phyloP scores from a whole-genome alignment of 2,888 invertebrate genomes.

The Stenotaenia linearis region DNA sequence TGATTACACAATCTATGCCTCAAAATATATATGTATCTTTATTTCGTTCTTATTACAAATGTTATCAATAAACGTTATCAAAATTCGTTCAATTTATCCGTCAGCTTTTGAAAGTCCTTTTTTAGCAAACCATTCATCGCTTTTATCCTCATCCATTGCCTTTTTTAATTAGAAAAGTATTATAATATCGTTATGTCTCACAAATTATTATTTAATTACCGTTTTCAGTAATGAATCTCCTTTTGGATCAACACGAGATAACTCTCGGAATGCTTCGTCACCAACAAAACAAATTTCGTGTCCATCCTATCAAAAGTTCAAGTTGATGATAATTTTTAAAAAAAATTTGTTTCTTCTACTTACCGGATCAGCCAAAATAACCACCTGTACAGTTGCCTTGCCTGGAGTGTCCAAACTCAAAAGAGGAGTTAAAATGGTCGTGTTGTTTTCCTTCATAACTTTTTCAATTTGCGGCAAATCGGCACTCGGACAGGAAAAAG shows the following conservation, averaged over 20 bases:
- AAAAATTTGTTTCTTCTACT: slow-evolving; percentile 39
- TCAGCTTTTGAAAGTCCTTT: slow-evolving; percentile 39
- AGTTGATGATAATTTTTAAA: background rate
- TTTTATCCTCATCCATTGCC: slow-evolving; percentile 65
- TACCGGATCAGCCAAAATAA: slow-evolving; percentile 90
- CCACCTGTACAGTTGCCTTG: slow-evolving; percentile 91
- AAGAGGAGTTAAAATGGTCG: slow-evolving; percentile 78
- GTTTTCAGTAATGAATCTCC: slow-evolving; percentile 72
- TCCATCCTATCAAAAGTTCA: slow-evolving; percentile 60
- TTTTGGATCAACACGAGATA: slow-evolving; percentile 78
- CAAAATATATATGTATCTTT: no score
- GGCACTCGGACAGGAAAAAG: slow-evolving; percentile 75
- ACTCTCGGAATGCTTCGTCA: slow-evolving; percentile 82
- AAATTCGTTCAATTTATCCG: background rate
- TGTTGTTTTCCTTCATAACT: slow-evolving; percentile 62
- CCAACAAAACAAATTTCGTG: slow-evolving; percentile 99
- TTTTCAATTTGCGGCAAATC: slow-evolving; percentile 68
- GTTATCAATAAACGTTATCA: no score
- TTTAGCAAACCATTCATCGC: slow-evolving; percentile 48
- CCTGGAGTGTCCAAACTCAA: slow-evolving; percentile 94
- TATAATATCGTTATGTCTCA: background rate
- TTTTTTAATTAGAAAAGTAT: background rate
- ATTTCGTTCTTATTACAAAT: no score
- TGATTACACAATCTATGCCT: no score
- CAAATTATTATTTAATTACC: slow-evolving; percentile 47